These are phyloP conservation scores for Dendroctonus valens DNA, from an alignment of 1,140 invertebrate genomes.

Conservation along the genomic window DNA sequence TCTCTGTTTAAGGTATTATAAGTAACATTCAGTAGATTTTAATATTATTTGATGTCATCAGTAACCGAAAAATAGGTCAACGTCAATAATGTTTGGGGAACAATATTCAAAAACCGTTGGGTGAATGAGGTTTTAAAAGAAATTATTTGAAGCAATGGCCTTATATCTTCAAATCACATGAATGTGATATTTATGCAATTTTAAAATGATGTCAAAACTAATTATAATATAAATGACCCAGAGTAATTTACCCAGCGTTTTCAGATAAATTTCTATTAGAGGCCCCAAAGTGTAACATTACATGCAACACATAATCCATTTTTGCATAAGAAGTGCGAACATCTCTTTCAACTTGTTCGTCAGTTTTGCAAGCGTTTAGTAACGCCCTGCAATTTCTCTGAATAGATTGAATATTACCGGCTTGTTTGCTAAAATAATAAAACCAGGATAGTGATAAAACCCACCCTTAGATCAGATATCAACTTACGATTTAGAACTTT, in stretches of 20 bases:
- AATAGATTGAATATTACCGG: constrained; percentile 43
- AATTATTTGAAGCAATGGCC: no score
- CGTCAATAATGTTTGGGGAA: no score
- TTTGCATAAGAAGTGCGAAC: constrained; percentile 51
- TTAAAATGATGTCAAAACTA: no score
- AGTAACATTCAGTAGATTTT: no score
- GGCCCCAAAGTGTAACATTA: constrained; percentile 55
- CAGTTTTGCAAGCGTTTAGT: constrained; percentile 50
- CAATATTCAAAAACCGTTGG: no score
- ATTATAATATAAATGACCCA: neutral
- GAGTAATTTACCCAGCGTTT: constrained; percentile 48
- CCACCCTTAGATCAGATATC: neutral
- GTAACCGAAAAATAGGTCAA: no score
- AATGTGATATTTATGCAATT: no score
- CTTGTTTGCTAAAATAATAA: constrained; percentile 46
- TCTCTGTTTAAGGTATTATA: no score
- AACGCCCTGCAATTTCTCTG: constrained; percentile 54
- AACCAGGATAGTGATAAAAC: constrained; percentile 11
- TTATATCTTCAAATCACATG: no score
- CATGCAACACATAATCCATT: constrained; percentile 53
- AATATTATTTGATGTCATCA: no score
- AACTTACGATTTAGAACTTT: constrained; percentile 14
- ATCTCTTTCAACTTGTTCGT: constrained; percentile 48
- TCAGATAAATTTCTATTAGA: constrained; percentile 54
- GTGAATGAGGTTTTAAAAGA: no score